Conservation (phyloP, 2,113 vertebrate species). For the Theristicus caerulescens region DNA sequence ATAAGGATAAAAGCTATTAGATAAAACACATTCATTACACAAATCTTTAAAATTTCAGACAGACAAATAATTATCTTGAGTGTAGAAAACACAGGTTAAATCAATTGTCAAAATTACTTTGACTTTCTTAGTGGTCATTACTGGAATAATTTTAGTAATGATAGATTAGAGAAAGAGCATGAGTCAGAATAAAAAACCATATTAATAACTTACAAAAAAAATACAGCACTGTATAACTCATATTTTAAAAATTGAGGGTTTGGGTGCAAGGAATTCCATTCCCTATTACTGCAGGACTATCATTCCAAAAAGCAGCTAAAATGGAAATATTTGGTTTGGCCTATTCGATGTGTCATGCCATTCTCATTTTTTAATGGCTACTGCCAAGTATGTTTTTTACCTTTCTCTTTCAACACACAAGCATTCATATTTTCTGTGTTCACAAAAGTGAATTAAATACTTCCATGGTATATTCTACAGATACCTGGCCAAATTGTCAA, state of each 20-base stretch:
- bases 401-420: not conserved
- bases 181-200: not conserved
- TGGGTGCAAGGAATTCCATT: not conserved
- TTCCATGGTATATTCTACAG: not conserved
- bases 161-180: not conserved
- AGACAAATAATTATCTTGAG: not conserved
- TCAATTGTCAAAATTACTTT: not conserved
- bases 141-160: not conserved
- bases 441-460: not conserved
- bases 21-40: not conserved
- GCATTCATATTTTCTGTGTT: not conserved
- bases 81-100: not conserved
- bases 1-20: not conserved
- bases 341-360: not conserved
- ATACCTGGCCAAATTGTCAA: not conserved
- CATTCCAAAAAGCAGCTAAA: accelerated
- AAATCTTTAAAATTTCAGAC: not conserved
- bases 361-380: not conserved
- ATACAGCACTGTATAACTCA: not conserved
- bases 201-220: not conserved
- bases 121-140: not conserved
- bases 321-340: not conserved
- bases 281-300: not conserved
- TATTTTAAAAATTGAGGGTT: not conserved
- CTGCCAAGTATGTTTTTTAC: not conserved